Conservation (phyloP, 2,888 invertebrate species). For the Glyphotaelius pellucidus region DNA sequence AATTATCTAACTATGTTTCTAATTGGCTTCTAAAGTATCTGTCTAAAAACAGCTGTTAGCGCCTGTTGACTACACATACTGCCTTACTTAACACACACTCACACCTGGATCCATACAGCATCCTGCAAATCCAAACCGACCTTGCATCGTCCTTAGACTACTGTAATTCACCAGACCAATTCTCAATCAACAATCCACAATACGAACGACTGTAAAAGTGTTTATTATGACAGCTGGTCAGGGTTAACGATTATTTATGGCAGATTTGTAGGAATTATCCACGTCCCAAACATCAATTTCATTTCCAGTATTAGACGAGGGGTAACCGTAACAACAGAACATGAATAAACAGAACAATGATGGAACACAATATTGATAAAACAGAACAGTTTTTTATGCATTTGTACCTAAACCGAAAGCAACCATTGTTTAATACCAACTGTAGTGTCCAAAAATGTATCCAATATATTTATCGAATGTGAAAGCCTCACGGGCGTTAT, state of each 20-base stretch:
- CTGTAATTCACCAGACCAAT: neutral
- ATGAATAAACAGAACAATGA: too few relatives aligned
- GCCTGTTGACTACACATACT: neutral
- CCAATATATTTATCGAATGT: too few relatives aligned
- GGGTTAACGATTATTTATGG: conserved; percentile 13
- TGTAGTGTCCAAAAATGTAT: too few relatives aligned
- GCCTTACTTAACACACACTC: neutral
- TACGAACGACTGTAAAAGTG: neutral
- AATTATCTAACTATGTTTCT: neutral
- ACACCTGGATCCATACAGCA: neutral
- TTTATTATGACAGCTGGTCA: neutral
- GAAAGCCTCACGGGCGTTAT: too few relatives aligned
- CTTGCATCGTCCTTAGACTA: neutral
- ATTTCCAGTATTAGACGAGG: neutral
- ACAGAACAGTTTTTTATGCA: too few relatives aligned
- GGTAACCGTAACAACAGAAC: too few relatives aligned
- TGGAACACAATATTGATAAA: too few relatives aligned
- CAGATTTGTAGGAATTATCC: neutral
- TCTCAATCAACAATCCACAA: neutral
- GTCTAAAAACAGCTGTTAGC: neutral
- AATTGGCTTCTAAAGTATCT: neutral
- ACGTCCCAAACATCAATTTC: neutral
- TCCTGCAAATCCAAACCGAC: neutral
- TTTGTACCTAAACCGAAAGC: too few relatives aligned
- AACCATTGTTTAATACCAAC: too few relatives aligned